Evolutionary conservation across 2,797 vertebrate genomes (phyloP).

Genomic region (Malacoctenus gilli): DNA sequence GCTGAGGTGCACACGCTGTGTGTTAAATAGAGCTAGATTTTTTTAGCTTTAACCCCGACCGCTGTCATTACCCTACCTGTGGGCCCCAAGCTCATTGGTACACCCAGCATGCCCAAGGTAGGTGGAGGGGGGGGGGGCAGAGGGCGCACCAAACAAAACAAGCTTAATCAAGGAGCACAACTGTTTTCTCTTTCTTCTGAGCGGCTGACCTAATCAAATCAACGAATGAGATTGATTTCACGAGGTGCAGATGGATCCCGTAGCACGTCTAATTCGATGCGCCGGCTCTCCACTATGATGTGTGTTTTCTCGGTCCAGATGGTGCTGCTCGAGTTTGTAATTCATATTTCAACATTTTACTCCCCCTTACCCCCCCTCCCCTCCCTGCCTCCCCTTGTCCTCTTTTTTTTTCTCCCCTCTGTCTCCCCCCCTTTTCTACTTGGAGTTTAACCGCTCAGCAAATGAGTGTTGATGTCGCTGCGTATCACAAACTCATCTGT

Average conservation of each 20-base stretch:
- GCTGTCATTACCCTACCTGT: conserved; percentile 73
- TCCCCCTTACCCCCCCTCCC: background rate
- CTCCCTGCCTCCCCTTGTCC: background rate
- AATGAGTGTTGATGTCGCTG: conserved; percentile 53
- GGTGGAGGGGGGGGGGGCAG: conserved; percentile 42
- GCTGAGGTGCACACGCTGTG: conserved; percentile 57
- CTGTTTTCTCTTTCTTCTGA: conserved; percentile 73
- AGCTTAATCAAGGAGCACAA: conserved; percentile 78
- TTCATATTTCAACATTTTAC: conserved; percentile 77
- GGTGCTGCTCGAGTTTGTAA: conserved; percentile 76
- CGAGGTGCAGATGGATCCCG: conserved; percentile 81
- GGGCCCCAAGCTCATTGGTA: conserved; percentile 63
- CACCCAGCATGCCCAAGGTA: conserved; percentile 55
- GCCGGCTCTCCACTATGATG: conserved; percentile 70
- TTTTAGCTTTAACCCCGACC: conserved; percentile 70
- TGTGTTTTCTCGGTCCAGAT: conserved; percentile 82
- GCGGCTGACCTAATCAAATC: conserved; percentile 80
- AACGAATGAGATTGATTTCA: conserved; percentile 79
- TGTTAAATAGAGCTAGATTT: conserved; percentile 63
- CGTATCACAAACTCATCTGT: conserved; percentile 63
- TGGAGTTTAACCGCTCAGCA: conserved; percentile 49
- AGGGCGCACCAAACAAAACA: conserved; percentile 62
- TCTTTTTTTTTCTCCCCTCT: background rate
- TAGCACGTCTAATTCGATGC: conserved; percentile 77
- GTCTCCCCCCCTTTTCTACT: background rate